phyloP scores from a whole-genome alignment of 2,888 invertebrate species.

The Drosophila buzzatii region DNA sequence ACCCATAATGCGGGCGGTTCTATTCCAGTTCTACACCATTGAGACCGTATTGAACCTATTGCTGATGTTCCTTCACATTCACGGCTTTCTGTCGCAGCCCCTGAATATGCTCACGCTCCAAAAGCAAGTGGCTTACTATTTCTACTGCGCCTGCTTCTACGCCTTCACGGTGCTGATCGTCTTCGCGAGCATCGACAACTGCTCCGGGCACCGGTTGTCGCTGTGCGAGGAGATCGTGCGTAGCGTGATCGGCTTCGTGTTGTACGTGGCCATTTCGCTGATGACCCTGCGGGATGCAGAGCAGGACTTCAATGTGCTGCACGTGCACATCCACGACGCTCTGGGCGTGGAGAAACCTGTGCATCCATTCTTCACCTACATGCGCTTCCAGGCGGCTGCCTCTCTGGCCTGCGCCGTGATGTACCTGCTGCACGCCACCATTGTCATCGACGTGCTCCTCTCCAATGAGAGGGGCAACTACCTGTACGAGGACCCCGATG shows the following conservation, averaged over 20 bases:
- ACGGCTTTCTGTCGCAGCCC: slow-evolving; percentile 27
- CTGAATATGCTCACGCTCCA: not conserved
- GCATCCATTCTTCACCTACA: slow-evolving; percentile 46
- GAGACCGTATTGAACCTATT: slow-evolving; percentile 36
- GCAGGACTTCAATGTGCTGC: slow-evolving; percentile 29
- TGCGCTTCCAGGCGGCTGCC: slow-evolving; percentile 40
- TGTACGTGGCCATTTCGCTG: slow-evolving; percentile 42
- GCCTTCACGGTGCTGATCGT: slow-evolving; percentile 29
- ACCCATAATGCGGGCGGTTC: slow-evolving; percentile 39
- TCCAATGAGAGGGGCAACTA: slow-evolving; percentile 28
- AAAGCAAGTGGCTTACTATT: not conserved
- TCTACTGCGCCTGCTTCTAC: slow-evolving; percentile 29
- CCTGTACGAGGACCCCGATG: not conserved
- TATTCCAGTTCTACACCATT: slow-evolving; percentile 49
- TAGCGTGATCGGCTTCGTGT: slow-evolving; percentile 11
- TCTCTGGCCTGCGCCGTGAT: slow-evolving; percentile 27
- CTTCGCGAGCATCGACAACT: slow-evolving; percentile 55
- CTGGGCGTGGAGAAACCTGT: slow-evolving; percentile 28
- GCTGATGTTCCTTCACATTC: slow-evolving; percentile 36
- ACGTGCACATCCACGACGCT: not conserved
- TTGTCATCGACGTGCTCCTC: slow-evolving; percentile 51
- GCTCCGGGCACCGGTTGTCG: slow-evolving; percentile 29
- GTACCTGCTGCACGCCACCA: slow-evolving; percentile 51
- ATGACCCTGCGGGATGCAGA: slow-evolving; percentile 47
- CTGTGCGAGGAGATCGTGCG: slow-evolving; percentile 41